Percentiles rank a stretch among this genome's conserved stretches.
phyloP scores from a whole-genome alignment of 2,113 vertebrate species.

The Seriola rivoliana region DNA sequence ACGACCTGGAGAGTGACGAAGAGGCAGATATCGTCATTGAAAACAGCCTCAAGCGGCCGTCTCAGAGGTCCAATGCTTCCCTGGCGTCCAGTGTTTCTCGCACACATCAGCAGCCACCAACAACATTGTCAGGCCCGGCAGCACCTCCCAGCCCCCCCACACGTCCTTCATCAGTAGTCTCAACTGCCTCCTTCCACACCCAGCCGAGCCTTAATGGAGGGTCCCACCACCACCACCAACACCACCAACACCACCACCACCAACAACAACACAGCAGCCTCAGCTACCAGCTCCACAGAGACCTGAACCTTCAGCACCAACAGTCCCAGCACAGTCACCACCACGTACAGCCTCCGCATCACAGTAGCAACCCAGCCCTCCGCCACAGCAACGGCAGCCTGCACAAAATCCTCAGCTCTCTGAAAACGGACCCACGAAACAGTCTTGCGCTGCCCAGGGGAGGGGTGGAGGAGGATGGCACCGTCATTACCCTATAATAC shows the following conservation, averaged over 20 bases:
- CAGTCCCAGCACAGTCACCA: constrained; percentile 76
- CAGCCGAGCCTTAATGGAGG: constrained; percentile 88
- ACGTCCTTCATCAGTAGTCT: constrained; percentile 80
- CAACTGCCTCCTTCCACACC: constrained; percentile 87
- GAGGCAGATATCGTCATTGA: constrained; percentile 96
- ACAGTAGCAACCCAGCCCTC: constrained; percentile 84
- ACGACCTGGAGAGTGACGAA: constrained; percentile 96
- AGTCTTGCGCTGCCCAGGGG: constrained; percentile 93
- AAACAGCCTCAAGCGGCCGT: constrained; percentile 88
- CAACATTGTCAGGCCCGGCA: constrained; percentile 4
- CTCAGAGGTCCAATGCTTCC: constrained; percentile 82
- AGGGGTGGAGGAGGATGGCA: constrained; percentile 96
- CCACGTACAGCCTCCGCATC: constrained; percentile 69
- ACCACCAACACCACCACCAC: constrained; percentile 58
- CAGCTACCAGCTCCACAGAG: constrained; percentile 88
- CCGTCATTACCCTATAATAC: constrained; percentile 95
- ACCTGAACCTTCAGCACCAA: constrained; percentile 85
- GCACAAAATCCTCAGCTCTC: constrained; percentile 93
- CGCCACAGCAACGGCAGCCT: constrained; percentile 92
- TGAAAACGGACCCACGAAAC: constrained; percentile 94
- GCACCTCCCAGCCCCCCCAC: constrained; percentile 79
- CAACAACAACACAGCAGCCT: constrained; percentile 80
- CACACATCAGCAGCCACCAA: constrained; percentile 57
- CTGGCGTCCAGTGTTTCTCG: constrained; percentile 73
- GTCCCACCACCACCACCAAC: constrained; percentile 69